Percentiles rank a stretch among this genome's conserved stretches.
Evolutionary conservation across 2,797 vertebrate species (phyloP).

Genomic region (Anolis apletophallus): DNA sequence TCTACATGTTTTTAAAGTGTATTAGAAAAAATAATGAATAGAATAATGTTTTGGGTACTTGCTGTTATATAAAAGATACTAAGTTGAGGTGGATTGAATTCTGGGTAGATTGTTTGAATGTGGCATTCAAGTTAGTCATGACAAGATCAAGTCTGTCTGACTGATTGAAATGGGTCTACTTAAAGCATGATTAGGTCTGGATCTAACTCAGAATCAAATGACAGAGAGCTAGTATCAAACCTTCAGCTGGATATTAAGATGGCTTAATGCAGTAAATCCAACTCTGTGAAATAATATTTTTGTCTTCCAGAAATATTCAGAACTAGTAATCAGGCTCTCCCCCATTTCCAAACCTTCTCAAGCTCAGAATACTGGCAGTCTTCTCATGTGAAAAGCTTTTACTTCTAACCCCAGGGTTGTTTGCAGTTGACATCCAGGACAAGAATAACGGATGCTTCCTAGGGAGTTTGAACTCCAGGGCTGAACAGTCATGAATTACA

Average conservation of each 20-base stretch:
- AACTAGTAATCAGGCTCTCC: constrained; percentile 1
- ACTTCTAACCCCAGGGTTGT: constrained; percentile 17
- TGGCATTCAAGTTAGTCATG: not conserved
- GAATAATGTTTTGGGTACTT: not conserved
- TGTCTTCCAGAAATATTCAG: constrained; percentile 20
- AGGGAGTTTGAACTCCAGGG: constrained; percentile 60
- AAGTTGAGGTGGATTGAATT: not conserved
- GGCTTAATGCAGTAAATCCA: constrained; percentile 26
- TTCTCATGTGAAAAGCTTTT: constrained; percentile 45
- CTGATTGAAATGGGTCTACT: not conserved
- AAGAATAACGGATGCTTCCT: constrained; percentile 68
- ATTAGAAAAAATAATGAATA: not conserved
- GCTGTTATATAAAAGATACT: not conserved
- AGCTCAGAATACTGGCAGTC: constrained; percentile 31
- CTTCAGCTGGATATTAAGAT: constrained; percentile 27
- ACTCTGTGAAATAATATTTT: not conserved
- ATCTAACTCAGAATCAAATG: not conserved
- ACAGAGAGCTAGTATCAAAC: constrained; percentile 14
- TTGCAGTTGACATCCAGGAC: constrained; percentile 59
- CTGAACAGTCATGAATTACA: constrained; percentile 69
- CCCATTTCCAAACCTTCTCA: not conserved
- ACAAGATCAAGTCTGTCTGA: not conserved
- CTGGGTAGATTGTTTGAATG: not conserved
- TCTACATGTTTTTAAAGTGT: not conserved
- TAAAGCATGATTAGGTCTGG: not conserved